A percentile compares a stretch with the other conserved stretches of the same genome.
These are phyloP conservation scores for Arbacia lixula DNA, from an alignment of 53 echinoderm and acorn worm species.

Conservation along the genomic window DNA sequence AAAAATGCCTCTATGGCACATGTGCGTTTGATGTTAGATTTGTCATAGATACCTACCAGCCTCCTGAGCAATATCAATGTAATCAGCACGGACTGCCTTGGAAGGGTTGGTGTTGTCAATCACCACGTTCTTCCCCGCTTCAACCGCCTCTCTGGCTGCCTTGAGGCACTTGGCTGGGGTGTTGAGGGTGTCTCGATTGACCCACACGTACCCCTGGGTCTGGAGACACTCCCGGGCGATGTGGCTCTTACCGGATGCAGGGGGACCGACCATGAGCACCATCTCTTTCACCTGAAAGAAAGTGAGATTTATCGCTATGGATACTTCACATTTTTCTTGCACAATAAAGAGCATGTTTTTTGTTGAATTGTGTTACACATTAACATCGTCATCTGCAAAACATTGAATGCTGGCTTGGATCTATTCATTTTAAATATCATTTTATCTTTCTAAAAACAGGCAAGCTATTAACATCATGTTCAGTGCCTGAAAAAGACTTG, in stretches of 20 bases:
- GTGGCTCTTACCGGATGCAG: conserved; percentile 91
- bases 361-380: too few species aligned
- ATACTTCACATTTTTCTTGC: too few species aligned
- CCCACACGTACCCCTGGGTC: conserved; percentile 77
- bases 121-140: conserved; percentile 78
- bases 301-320: too few species aligned
- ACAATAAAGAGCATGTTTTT: too few species aligned
- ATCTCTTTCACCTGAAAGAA: conserved; percentile 90
- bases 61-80: conserved; percentile 71
- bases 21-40: too few species aligned
- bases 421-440: too few species aligned
- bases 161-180: conserved; percentile 84
- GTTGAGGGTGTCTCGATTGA: conserved; percentile 89
- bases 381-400: too few species aligned
- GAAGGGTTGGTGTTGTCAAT: conserved; percentile 96
- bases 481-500: too few species aligned
- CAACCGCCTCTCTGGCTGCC: conserved; percentile 71
- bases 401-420: too few species aligned
- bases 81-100: conserved; percentile 58
- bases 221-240: conserved; percentile 70
- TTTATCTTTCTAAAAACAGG: too few species aligned
- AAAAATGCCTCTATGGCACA: too few species aligned
- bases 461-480: too few species aligned
- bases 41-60: conserved; percentile 65
- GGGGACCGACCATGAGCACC: conserved; percentile 78